Evolutionary conservation across 30 jellyfish, hydroid and myxozoan genomes (phyloP), one percentile per base, ranked within the genome.

Genomic region (Turritopsis rubra): DNA sequence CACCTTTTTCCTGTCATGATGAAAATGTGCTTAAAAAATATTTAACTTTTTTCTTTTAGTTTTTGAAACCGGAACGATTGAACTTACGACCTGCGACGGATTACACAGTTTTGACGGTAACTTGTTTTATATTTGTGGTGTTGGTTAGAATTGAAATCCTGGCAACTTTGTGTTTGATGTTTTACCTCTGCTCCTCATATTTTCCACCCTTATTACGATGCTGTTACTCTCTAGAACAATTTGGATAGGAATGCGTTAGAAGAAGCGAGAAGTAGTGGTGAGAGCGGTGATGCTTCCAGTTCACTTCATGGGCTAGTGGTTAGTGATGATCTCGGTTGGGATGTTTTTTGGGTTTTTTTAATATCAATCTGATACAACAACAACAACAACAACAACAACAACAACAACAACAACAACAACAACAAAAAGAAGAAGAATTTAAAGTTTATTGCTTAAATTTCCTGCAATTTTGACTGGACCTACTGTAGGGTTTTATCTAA

Each of bases 181-280:
- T n/a, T 18, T 18, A 60, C 21, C 22, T 60, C 19, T 21, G 21
- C 19, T 18, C 0, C 73, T 23, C 22, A 23, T 18, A 23, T 79
- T 31, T 79, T 21, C 80, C 85, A 7, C 25, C 17, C 8, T 79
- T 8, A 31, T 52, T n/a, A 28, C 1, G 18, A 41, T 31, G 19
- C 5, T 18, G 1, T 77, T 83, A 52, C 18, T 41, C 60, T 60
- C n/a, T 54, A 90, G 97, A 86, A 65, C 84, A 91, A 91, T 60
- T 82, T 91, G 82, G 97, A 91, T 53, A 73, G 97, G 16, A 87
- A 91, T 72, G 81, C 82, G 13, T 74, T 91, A 24, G 97, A 91
- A 80, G 97, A 91, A 75, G 60, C 86, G 65, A 70, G 82, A 29
- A 76, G 27, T 4, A 92, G 90, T 1, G 91, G 60, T 52, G 90